phyloP scores from a whole-genome alignment of 2,113 vertebrate genomes.

The Zeus faber region DNA sequence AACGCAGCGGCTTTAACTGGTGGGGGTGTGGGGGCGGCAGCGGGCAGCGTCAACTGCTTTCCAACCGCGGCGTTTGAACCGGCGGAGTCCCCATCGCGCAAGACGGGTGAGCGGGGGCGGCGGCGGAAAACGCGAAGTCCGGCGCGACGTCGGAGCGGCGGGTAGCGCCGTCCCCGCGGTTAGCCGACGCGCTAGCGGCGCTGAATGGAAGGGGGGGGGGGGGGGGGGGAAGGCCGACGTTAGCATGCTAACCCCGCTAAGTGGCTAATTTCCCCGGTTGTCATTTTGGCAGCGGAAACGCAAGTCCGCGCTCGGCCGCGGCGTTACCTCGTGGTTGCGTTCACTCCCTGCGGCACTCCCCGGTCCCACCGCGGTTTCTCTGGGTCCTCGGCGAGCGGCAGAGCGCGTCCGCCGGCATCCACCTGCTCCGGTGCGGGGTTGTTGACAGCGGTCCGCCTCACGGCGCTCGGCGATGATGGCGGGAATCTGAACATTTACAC shows the following conservation, averaged over 20 bases:
- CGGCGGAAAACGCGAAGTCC: no score
- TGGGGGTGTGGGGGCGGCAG: no score
- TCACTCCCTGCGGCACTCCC: no score
- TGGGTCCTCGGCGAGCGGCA: constrained; percentile 19
- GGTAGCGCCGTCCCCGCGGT: constrained; percentile 31
- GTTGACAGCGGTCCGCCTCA: constrained; percentile 69
- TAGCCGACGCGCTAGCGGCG: constrained; percentile 4
- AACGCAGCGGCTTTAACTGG: no score
- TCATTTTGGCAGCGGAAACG: constrained; percentile 48
- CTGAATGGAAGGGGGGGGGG: constrained; percentile 62
- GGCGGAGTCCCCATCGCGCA: no score
- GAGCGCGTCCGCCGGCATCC: constrained; percentile 67
- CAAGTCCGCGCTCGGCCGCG: no score
- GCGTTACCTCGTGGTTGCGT: no score
- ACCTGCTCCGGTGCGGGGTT: constrained; percentile 56
- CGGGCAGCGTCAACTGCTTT: no score
- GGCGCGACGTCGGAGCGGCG: background rate
- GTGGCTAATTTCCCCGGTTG: constrained; percentile 56
- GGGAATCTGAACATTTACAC: constrained; percentile 76
- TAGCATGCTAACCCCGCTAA: constrained; percentile 56
- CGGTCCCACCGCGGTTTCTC: no score
- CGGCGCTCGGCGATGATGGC: constrained; percentile 70
- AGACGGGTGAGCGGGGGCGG: no score
- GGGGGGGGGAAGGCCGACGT: constrained; percentile 63
- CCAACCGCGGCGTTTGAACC: no score